Base-by-base conservation (phyloP, 2,888 invertebrate species). In the Ellobium chinense region DNA sequence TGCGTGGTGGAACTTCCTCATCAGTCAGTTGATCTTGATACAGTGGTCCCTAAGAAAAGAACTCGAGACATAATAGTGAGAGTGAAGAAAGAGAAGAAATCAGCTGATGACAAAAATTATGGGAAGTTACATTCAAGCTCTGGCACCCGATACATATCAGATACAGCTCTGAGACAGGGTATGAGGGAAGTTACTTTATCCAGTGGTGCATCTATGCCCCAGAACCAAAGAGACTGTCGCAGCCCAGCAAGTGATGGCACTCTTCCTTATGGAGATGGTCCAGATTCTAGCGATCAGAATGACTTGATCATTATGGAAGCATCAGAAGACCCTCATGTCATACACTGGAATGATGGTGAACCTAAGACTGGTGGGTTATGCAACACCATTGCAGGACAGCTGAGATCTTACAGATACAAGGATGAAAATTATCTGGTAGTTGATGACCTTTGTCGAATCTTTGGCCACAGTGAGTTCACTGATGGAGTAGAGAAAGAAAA, bases 401-500 rank as follows among this genome's bases (percentile, higher is more conserved):
- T 80, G 56, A 69, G 80, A 36, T 75, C 75, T 9, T 80, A 75
- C 29, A 34, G 29, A 7, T 63, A 80, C 58, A 46, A 75, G 34
- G 31, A 54, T 34, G 75, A 80, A 18, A 69, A 69, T 62, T 80
- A 37, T 36, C 63, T 80, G 24, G 80, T 80, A 34, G 69, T 80
- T 31, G 69, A 73, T 60, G 80, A 80, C 58, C 34, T 80, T n/a
- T 75, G 75, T 66, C 31, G 39, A 31, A 46, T 75, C 9, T 62
- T 80, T 54, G 74, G 75, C 29, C 21, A 58, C 9, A 7, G 60
- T 29, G 80, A 75, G 7, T 80, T 80, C 46, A 39, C 66, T 58
- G 58, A 66, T 68, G 66, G 65, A 24, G 62, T 80, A 9, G 80
- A 80, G 24, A 80, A 31, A 12, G 75, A 80, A 29, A 80, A 80